Conservation (phyloP, 2,797 vertebrate species). For the Sebastes kiyomatsui region DNA sequence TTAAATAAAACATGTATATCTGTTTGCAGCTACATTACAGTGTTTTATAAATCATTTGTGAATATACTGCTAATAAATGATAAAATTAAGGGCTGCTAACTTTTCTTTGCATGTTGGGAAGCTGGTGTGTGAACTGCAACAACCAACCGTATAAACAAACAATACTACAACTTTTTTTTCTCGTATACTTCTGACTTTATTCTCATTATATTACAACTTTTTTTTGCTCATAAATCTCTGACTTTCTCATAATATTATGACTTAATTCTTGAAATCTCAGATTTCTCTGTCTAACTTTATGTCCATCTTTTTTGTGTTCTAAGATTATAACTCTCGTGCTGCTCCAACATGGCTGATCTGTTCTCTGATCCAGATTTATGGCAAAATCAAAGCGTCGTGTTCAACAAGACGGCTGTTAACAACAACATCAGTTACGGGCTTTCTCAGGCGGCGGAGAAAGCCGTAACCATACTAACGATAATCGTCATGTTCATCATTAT, state of each 20-base stretch:
- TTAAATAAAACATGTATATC: not conserved
- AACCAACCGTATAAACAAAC: too few species aligned
- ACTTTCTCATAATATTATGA: too few species aligned
- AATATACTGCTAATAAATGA: not conserved
- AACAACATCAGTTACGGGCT: not conserved
- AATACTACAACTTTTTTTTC: too few species aligned
- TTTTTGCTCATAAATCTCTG: too few species aligned
- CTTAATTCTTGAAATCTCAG: too few species aligned
- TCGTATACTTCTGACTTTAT: too few species aligned
- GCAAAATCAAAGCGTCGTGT: slow-evolving; percentile 10
- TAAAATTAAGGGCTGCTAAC: not conserved
- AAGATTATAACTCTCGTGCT: not conserved
- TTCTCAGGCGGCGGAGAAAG: slow-evolving; percentile 52
- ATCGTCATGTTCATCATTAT: slow-evolving; percentile 70
- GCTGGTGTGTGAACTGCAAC: too few species aligned
- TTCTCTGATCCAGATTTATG: not conserved
- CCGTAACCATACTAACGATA: slow-evolving; percentile 52
- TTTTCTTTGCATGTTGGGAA: not conserved
- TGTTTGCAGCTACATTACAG: not conserved
- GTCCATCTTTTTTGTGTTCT: not conserved
- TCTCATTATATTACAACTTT: too few species aligned
- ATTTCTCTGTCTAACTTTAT: not conserved
- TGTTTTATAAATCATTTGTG: not conserved
- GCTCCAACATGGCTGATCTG: not conserved
- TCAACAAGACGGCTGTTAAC: slow-evolving; percentile 48